Base-by-base conservation (phyloP, 2,888 invertebrate species). In the Dolichomitus sp. region DNA sequence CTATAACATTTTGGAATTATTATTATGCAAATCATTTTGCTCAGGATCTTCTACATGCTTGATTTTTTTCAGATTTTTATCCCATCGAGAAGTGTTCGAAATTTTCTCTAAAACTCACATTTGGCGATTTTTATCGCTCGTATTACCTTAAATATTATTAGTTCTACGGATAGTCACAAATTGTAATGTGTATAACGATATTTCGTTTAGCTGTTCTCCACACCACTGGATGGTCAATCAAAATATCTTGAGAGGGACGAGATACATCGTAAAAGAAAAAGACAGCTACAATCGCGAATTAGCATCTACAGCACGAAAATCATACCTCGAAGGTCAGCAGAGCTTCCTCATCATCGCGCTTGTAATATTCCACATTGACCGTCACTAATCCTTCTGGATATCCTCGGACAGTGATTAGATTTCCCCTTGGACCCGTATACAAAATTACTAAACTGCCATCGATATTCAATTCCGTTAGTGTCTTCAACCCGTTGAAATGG, bases 331-430 rank as follows among this genome's bases (percentile, higher is more conserved):
- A 96, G 87, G 95, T 95, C 89, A 98, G 94, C 81, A 97, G 92
- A 50, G 97, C 96, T 86, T 96, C 96, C 90, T 97, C 97, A 84
- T 95, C 95, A 78, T 97, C 97, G 81, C 95, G 96, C 92, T 97
- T 96, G 92, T 96, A 97, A 94, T 97, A 98, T 92, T 98, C 98
- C 90, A 98, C 96, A 93, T 97, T 98, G 87, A 98, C 94, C 48
- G 97, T 97, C 78, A 98, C 95, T 86, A 97, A 94, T 76, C 98
- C 98, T 88, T 96, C 96, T 63, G 95, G 95, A 90, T 96, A 97
- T 86, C 97, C 95, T 91, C 97, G 95, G 59, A 97, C 95, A 40
- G 96, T 96, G 37, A 97, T 95, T 7, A 97, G 95, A 65, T 96
- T 95, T 40, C 96, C 96, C 90, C 95, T 95, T 82, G 96, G 97